Evolutionary conservation across 2,113 vertebrate species (phyloP), one percentile per base, ranked within the genome.

Genomic region (Amazona vittata): DNA sequence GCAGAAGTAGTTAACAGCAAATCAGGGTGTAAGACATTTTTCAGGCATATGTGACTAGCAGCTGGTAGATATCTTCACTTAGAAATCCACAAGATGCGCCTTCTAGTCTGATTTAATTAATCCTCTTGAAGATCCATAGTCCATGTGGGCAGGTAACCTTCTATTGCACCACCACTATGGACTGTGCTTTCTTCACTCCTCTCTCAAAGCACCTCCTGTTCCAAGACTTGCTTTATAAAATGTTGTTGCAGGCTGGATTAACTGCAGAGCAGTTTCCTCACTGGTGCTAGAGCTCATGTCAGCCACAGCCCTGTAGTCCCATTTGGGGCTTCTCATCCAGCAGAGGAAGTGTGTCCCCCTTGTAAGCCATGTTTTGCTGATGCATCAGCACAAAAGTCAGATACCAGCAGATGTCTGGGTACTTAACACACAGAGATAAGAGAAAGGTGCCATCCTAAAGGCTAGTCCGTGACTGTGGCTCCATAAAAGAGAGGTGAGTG

Each of bases 131-230:
- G 17, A 69, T 6, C 29, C 68, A 37, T 49, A 53, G 33, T 50
- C 80, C 14, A 2, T 41, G 15, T 7, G 39, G 59, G 33, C 65
- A 37, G 12, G 37, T 31, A 43, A 41, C 39, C 35, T 74, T 92
- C 18, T 74, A 33, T 78, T 3, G 2, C 12, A 37, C 9, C 0
- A 0, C 2, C 22, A 5, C 33, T 59, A 7, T 41, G 50, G 28
- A 60, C 44, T 47, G 8, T 35, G 43, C 31, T 31, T 47, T 35
- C 53, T 52, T 70, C 2, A 0, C 8, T 89, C 14, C 44, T 69
- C 41, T 73, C 35, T 83, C 50, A 37, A 46, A 43, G 15, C 15
- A 69, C 6, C 24, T 81, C 16, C 49, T 70, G 41, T 35, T 41
- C 24, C n/a, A 59, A n/a, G n/a, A 62, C 41, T 57, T 59, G 25